Conservation (phyloP, 1,140 invertebrate genomes). For the Trissolcus basalis region DNA sequence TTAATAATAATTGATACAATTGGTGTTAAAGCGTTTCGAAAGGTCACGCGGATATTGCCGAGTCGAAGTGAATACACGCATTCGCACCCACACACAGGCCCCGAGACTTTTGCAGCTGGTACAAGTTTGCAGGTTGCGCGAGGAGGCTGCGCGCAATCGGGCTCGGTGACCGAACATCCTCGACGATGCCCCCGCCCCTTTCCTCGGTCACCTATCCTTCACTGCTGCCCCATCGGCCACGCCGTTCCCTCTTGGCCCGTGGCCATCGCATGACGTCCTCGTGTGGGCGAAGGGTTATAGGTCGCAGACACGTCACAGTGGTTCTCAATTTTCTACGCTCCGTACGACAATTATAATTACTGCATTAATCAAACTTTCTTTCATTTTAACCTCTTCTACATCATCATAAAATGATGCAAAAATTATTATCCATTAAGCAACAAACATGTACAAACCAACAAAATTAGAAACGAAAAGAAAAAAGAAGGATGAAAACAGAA, state of each 20-base stretch:
- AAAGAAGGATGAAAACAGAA: no score
- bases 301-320: slow-evolving; percentile 72
- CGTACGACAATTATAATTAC: slow-evolving; percentile 23
- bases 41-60: slow-evolving; percentile 49
- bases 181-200: slow-evolving; percentile 59
- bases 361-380: slow-evolving; percentile 22
- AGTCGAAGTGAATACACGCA: slow-evolving; percentile 42
- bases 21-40: slow-evolving; percentile 53
- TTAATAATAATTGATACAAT: slow-evolving; percentile 44
- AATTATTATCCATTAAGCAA: no score
- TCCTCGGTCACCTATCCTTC: slow-evolving; percentile 61
- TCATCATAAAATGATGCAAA: background rate
- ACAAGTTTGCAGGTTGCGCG: slow-evolving; percentile 72
- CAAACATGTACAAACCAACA: no score
- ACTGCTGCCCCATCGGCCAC: slow-evolving; percentile 61
- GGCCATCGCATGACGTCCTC: slow-evolving; percentile 69
- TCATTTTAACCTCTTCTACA: background rate
- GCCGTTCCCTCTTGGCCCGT: slow-evolving; percentile 63
- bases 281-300: slow-evolving; percentile 74
- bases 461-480: no score
- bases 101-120: slow-evolving; percentile 69
- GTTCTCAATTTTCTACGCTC: slow-evolving; percentile 62
- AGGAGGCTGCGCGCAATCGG: slow-evolving; percentile 67
- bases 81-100: slow-evolving; percentile 38
- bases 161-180: slow-evolving; percentile 69